These are phyloP conservation scores for Syngnathus scovelli DNA, from an alignment of 2,113 vertebrate species.

Conservation along the genomic window DNA sequence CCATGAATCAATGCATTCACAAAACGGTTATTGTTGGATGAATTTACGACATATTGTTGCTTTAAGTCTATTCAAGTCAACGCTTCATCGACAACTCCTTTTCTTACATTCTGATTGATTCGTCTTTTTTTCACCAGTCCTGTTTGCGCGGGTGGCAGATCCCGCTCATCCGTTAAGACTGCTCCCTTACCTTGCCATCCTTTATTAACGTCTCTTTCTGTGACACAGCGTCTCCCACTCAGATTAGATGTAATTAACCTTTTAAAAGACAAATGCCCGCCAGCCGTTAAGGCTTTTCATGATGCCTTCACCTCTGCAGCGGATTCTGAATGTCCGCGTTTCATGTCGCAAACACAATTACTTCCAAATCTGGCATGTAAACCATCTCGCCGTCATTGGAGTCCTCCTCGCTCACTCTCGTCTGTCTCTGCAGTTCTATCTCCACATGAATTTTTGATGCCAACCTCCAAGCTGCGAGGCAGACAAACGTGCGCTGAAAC, in stretches of 20 bases:
- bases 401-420: not conserved
- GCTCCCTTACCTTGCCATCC: conserved; percentile 52
- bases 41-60: conserved; percentile 5
- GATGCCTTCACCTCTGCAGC: not conserved
- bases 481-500: conserved; percentile 30
- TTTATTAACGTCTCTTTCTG: conserved; percentile 62
- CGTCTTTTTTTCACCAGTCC: conserved; percentile 45
- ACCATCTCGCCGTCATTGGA: conserved; percentile 10
- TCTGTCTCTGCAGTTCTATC: conserved; percentile 22
- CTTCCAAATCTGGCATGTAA: conserved; percentile 1
- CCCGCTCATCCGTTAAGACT: conserved; percentile 25
- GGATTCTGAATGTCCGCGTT: conserved; percentile 1
- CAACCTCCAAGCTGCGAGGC: conserved; percentile 22
- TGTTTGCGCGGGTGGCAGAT: conserved; percentile 38
- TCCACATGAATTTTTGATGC: conserved; percentile 39
- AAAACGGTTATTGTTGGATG: not conserved
- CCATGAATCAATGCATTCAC: not conserved
- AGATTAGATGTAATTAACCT: conserved; percentile 71
- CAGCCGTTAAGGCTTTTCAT: conserved; percentile 54
- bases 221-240: conserved; percentile 47
- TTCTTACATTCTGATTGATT: conserved; percentile 39
- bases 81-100: conserved; percentile 9
- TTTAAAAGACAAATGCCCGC: conserved; percentile 50
- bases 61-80: conserved; percentile 8
- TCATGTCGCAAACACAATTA: conserved; percentile 2